These are phyloP conservation scores for Spondyliosoma cantharus DNA, from an alignment of 2,797 vertebrate genomes.

Conservation along the genomic window DNA sequence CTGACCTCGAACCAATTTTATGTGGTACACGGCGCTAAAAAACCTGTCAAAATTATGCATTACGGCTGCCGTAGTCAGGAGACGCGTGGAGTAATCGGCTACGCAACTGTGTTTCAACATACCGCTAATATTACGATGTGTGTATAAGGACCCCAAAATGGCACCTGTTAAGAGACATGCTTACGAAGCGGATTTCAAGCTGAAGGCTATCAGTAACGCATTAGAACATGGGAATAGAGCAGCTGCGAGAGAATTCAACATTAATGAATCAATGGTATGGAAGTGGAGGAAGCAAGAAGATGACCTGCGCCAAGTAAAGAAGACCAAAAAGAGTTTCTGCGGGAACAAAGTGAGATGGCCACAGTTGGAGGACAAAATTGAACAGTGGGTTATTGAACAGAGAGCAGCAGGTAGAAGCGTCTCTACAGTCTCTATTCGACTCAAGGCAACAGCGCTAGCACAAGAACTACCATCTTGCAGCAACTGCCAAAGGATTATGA, in stretches of 20 bases:
- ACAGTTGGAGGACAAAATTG: neutral
- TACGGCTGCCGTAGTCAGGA: too few species aligned
- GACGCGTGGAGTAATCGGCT: too few species aligned
- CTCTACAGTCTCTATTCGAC: neutral
- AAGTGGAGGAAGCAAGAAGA: neutral
- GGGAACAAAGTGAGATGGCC: neutral
- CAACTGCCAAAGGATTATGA: neutral
- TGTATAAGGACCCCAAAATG: too few species aligned
- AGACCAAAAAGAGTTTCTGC: neutral
- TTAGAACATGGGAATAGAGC: too few species aligned
- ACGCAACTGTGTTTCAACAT: too few species aligned
- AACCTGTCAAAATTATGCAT: too few species aligned
- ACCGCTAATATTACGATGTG: too few species aligned
- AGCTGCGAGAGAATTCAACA: neutral
- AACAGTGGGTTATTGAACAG: neutral
- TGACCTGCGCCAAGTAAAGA: neutral
- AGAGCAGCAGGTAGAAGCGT: slow-evolving; percentile 10
- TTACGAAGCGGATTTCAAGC: too few species aligned
- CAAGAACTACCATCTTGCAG: neutral
- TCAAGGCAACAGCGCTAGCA: slow-evolving; percentile 15
- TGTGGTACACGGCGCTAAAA: too few species aligned
- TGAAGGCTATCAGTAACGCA: too few species aligned
- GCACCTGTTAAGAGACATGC: too few species aligned
- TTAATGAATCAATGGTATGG: neutral
- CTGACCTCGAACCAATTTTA: too few species aligned